phyloP scores from a whole-genome alignment of 1,140 invertebrate genomes.

The Zaprionus davidi region DNA sequence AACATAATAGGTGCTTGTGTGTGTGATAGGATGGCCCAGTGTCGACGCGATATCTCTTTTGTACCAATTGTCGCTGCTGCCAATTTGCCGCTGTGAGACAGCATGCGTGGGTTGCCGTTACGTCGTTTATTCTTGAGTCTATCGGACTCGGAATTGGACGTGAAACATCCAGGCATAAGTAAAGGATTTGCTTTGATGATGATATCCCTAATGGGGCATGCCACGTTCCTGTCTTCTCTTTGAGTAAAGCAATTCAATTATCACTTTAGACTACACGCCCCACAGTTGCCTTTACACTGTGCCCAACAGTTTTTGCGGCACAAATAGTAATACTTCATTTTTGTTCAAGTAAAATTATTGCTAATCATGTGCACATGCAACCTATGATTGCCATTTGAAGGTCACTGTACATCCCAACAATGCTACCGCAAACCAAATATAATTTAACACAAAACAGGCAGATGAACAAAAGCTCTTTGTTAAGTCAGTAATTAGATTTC shows the following conservation, averaged over 20 bases:
- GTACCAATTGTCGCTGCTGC: conserved; percentile 61
- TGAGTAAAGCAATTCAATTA: conserved; percentile 60
- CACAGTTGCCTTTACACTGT: neutral
- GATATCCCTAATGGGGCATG: conserved; percentile 77
- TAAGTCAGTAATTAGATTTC: conserved; percentile 3
- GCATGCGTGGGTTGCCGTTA: conserved; percentile 65
- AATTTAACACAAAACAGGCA: neutral
- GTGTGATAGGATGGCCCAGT: conserved; percentile 24
- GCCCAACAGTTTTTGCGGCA: neutral
- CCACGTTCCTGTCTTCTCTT: conserved; percentile 41
- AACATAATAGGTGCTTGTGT: neutral
- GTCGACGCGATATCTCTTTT: conserved; percentile 58
- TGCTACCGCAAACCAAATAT: neutral
- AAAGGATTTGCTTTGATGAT: conserved; percentile 82
- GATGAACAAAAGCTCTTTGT: neutral
- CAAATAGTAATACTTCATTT: neutral
- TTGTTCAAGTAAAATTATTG: neutral
- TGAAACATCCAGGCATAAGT: conserved; percentile 65
- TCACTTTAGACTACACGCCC: neutral
- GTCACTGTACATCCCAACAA: neutral
- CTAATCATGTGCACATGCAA: neutral
- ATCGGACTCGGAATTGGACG: conserved; percentile 38
- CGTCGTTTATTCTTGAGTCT: conserved; percentile 26
- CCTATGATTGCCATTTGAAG: conserved; percentile 48
- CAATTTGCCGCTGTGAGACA: conserved; percentile 51